Evolutionary conservation across 2,888 invertebrate genomes (phyloP).

Genomic region (Dioctria linearis): DNA sequence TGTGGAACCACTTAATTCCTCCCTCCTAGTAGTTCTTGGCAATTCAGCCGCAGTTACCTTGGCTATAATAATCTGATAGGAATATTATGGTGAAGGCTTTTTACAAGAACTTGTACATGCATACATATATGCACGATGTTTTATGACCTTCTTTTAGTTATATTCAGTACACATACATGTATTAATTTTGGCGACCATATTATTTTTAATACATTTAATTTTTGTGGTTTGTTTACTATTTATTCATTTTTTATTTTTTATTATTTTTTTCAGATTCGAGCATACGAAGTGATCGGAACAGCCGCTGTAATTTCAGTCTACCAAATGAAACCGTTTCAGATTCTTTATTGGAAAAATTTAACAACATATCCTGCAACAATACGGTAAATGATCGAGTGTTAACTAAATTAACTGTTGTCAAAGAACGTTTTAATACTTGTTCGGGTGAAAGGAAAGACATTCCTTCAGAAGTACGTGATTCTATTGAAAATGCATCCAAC

Average conservation of each 20-base stretch:
- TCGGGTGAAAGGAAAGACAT: neutral
- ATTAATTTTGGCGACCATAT: neutral
- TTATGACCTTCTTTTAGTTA: conserved; percentile 25
- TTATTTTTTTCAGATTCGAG: conserved; percentile 60
- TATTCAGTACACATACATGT: neutral
- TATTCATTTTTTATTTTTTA: neutral
- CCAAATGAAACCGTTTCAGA: conserved; percentile 74
- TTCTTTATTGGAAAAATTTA: conserved; percentile 80
- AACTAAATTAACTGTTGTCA: conserved; percentile 58
- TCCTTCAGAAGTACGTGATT: conserved; percentile 15
- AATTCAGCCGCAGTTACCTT: neutral
- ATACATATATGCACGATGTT: neutral
- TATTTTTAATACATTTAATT: neutral
- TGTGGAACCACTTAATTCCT: conserved; percentile 4
- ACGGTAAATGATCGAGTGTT: conserved; percentile 59
- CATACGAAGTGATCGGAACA: conserved; percentile 57
- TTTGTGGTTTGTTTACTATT: conserved; percentile 5
- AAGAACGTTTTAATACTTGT: conserved; percentile 55
- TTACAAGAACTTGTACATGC: too few relatives aligned
- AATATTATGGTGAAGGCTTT: too few relatives aligned
- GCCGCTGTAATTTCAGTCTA: conserved; percentile 63
- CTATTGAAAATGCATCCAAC: conserved; percentile 35
- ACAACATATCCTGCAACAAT: conserved; percentile 76
- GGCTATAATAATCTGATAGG: too few relatives aligned
- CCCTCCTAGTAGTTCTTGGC: neutral